Conservation (phyloP, 2,888 invertebrate species). For the Dermolepida albohirtum region DNA sequence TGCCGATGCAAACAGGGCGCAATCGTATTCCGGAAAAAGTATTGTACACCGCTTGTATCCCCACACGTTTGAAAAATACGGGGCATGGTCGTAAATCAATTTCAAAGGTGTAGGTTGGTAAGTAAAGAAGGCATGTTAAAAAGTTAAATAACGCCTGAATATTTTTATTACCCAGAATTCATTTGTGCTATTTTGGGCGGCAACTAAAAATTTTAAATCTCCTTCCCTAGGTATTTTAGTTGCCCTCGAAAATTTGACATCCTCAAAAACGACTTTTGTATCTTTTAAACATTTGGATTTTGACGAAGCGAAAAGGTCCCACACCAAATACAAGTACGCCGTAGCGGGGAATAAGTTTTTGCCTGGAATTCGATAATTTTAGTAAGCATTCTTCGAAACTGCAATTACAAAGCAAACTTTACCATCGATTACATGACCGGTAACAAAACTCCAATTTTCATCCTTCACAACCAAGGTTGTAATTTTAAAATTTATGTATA, state of each 20-base stretch:
- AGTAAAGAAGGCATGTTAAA: no score
- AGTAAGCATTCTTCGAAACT: no score
- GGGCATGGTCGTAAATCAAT: no score
- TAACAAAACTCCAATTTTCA: constrained; percentile 72
- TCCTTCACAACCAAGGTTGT: not conserved
- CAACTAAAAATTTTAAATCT: constrained; percentile 47
- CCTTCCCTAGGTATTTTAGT: constrained; percentile 63
- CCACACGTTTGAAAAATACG: no score
- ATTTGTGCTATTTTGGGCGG: constrained; percentile 54
- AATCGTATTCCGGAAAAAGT: no score
- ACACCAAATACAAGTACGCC: constrained; percentile 67
- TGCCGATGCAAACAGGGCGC: no score
- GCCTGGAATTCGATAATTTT: constrained; percentile 52
- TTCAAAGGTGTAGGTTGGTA: no score
- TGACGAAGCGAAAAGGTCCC: constrained; percentile 68
- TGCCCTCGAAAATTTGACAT: constrained; percentile 67
- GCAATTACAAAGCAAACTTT: not conserved
- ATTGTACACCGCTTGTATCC: no score
- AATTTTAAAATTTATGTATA: constrained; percentile 72
- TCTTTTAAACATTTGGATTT: constrained; percentile 65
- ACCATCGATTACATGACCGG: constrained; percentile 86
- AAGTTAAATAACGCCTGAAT: no score
- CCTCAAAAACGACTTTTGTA: constrained; percentile 71
- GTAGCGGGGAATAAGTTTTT: constrained; percentile 71
- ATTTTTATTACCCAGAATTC: constrained; percentile 55